phyloP scores from a whole-genome alignment of 2,888 invertebrate genomes.

The Mongoloraphidia duomilia region DNA sequence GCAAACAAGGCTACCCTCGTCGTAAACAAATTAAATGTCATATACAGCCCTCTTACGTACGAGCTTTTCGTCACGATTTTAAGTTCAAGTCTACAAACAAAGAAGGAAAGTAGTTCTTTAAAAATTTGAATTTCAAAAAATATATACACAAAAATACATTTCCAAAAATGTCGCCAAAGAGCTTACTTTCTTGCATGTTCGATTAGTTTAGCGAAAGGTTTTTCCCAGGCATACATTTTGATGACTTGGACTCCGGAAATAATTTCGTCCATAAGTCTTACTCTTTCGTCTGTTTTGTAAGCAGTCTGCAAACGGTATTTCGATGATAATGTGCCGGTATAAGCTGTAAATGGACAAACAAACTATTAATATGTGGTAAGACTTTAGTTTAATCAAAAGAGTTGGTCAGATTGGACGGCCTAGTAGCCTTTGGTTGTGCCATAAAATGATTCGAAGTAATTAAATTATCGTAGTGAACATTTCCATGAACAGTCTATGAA shows the following conservation, averaged over 20 bases:
- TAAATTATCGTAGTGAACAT: too few species aligned
- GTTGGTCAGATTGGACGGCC: not conserved
- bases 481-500: too few species aligned
- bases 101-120: too few species aligned
- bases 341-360: conserved; percentile 30
- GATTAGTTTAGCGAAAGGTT: conserved; percentile 49
- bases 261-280: conserved; percentile 89
- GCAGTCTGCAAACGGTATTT: conserved; percentile 65
- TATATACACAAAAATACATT: too few species aligned
- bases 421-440: too few species aligned
- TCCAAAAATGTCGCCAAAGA: too few species aligned
- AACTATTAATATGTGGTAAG: not conserved
- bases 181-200: conserved; percentile 32
- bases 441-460: not conserved
- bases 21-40: conserved; percentile 68
- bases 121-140: too few species aligned
- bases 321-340: conserved; percentile 48
- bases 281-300: conserved; percentile 72
- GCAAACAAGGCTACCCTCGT: conserved; percentile 65
- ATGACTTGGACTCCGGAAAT: conserved; percentile 82
- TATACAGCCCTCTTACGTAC: conserved; percentile 47
- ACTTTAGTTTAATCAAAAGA: not conserved
- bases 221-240: conserved; percentile 64
- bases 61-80: conserved; percentile 45
- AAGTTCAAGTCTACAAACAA: conserved; percentile 24